Evolutionary conservation across 2,113 vertebrate species (phyloP).

Genomic region (Choloepus hoffmanni): DNA sequence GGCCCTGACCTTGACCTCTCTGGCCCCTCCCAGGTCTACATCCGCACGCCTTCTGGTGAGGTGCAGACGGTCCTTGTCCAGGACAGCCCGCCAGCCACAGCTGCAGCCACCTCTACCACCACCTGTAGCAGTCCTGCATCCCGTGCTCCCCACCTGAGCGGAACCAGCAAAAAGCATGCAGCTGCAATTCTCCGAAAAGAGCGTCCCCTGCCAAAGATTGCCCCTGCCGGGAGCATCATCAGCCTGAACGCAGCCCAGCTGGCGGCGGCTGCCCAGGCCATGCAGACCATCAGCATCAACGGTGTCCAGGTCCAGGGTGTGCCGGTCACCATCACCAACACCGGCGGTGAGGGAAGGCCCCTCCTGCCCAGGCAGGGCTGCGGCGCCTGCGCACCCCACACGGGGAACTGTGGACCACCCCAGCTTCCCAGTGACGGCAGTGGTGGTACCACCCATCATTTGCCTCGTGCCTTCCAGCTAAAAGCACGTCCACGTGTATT

Average conservation of each 20-base stretch:
- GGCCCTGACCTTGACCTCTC: background rate
- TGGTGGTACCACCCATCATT: background rate
- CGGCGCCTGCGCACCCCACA: background rate
- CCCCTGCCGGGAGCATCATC: slow-evolving; percentile 94
- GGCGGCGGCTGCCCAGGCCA: slow-evolving; percentile 91
- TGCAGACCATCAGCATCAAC: slow-evolving; percentile 99
- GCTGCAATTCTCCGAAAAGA: slow-evolving; percentile 89
- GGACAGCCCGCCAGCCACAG: slow-evolving; percentile 87
- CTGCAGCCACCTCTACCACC: slow-evolving; percentile 82
- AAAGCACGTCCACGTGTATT: background rate
- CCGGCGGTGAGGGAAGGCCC: slow-evolving; percentile 87
- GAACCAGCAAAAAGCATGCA: slow-evolving; percentile 85
- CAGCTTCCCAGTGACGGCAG: background rate
- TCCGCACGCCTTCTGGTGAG: slow-evolving; percentile 93
- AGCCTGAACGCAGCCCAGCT: slow-evolving; percentile 93
- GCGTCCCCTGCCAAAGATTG: slow-evolving; percentile 95
- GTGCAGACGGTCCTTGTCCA: slow-evolving; percentile 94
- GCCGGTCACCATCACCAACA: slow-evolving; percentile 97
- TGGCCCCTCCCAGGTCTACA: slow-evolving; percentile 88
- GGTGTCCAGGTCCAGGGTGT: slow-evolving; percentile 97
- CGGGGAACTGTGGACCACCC: background rate
- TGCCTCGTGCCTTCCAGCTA: background rate
- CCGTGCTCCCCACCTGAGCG: slow-evolving; percentile 64
- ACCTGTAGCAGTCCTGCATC: slow-evolving; percentile 81
- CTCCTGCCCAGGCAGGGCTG: background rate